Evolutionary conservation across 53 echinoderm and acorn worm genomes (phyloP), one percentile per base, ranked within the genome.

Genomic region (Temnopleurus reevesii): DNA sequence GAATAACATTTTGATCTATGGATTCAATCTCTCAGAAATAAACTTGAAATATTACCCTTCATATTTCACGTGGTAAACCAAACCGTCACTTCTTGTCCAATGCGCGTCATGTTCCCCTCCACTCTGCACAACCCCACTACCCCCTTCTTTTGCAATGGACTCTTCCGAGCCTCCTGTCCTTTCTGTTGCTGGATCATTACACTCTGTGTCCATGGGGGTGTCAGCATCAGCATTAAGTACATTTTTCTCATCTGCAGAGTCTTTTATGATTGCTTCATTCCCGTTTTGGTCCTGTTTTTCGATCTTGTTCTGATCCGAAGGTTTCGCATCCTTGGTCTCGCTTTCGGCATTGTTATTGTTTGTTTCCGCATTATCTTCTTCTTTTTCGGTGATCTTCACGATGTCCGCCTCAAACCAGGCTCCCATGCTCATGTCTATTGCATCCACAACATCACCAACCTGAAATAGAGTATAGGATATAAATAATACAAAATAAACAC

Each of bases 401-500:
- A 97, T 94, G 66, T 91, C 90, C 25, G 98, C 98, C 55, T 97
- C 98, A 92, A 97, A 97, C 98, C 98, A 97, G 15, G 98, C 98
- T 13, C 98, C 95, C 77, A 97, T 94, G 66, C 95, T 94, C n/a
- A 97, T 81, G 41, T 97, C 98, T 89, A 97, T 89, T 1, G 95
- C 98, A 86, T 97, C 98, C 9, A 97, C 92, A 13, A 97, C 89
- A 92, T 97, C 98, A 26, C 98, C 95, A 87, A 94, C 90, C 98
- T 97, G 53, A 15, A 12, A 13, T n/a, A n/a, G n/a, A n/a, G n/a
- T n/a, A n/a, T n/a, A n/a, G n/a, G n/a, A n/a, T n/a, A n/a, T n/a
- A n/a, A n/a, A n/a, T n/a, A n/a, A n/a, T n/a, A n/a, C n/a, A n/a
- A n/a, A n/a, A n/a, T n/a, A n/a, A n/a, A n/a, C n/a, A n/a, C n/a